Evolutionary conservation across 2,888 invertebrate genomes (phyloP), one percentile per base, ranked within the genome.

Genomic region (Amblyjoppa fuscipennis): DNA sequence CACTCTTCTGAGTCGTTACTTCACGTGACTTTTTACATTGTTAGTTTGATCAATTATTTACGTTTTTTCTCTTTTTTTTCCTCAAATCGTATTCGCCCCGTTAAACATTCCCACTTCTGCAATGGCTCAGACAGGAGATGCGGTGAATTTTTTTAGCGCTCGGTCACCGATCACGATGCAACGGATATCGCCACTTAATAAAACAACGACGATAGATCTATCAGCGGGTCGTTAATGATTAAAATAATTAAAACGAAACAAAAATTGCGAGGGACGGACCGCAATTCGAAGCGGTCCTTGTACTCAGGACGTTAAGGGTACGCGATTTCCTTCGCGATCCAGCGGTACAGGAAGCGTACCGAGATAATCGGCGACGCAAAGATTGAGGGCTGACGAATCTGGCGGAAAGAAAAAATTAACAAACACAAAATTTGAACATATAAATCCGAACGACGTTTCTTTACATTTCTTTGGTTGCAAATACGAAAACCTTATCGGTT

Each of bases 1-100:
- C 61, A 53, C 75, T 81, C 75, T 82, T 70, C 56, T 41, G 64
- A 83, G 70, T 71, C 79, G 70, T 70, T 69, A 51, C 61, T 75
- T 80, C 53, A 38, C 74, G 74, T 79, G 79, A 56, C 78, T 85
- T 82, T 82, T 85, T 82, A 82, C 82, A 79, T 74, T 51, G 25
- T 49, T 69, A 34, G 13, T 56, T 51, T 53, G 70, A 70, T 64
- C 64, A 31, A 64, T 64, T n/a, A 34, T 45, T 45, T 69, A 49
- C 13, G 9, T 25, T 59, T 28, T 53, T 6, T 53, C 53, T 51
- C 31, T 53, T 13, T 49, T 20, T 76, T 51, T 20, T 20, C n/a
- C 45, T 81, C 28, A 45, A 68, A 71, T 73, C 20, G 53, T 66
- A 56, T 56, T 66, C 66, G 51, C 49, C 66, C 64, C 34, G 66